These are phyloP conservation scores for Epinephelus malabaricus DNA, from an alignment of 2,797 vertebrate species.

Conservation along the genomic window DNA sequence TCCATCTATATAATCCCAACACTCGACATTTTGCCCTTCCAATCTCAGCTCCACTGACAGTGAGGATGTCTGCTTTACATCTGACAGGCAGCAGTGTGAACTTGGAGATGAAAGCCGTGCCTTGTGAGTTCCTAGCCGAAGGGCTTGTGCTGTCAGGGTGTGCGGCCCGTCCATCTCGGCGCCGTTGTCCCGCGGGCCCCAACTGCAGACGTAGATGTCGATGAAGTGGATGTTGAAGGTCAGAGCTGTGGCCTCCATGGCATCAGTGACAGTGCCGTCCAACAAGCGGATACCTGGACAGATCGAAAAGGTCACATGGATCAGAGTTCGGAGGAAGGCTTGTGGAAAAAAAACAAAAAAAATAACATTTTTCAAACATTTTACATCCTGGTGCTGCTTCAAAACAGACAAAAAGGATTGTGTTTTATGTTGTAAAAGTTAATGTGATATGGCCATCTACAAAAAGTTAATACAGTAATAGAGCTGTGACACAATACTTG, in stretches of 20 bases:
- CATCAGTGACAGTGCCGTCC: slow-evolving; percentile 73
- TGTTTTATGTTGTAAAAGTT: background rate
- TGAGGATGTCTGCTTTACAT: slow-evolving; percentile 41
- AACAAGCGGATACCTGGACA: slow-evolving; percentile 76
- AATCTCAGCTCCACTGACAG: slow-evolving; percentile 35
- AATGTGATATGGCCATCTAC: background rate
- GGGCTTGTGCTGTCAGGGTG: slow-evolving; percentile 69
- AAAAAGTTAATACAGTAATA: background rate
- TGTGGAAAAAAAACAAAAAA: background rate
- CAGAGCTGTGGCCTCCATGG: slow-evolving; percentile 81
- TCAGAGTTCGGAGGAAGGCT: slow-evolving; percentile 45
- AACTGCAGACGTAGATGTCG: slow-evolving; percentile 80
- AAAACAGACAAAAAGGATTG: background rate
- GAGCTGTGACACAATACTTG: background rate
- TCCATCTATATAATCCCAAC: background rate
- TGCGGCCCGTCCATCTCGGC: slow-evolving; percentile 77
- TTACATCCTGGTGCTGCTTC: background rate
- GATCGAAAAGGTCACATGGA: slow-evolving; percentile 51
- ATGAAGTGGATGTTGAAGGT: slow-evolving; percentile 82
- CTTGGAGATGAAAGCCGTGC: slow-evolving; percentile 66
- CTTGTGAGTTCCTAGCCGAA: slow-evolving; percentile 72
- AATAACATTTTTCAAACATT: background rate
- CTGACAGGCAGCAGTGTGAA: slow-evolving; percentile 54
- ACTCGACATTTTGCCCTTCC: slow-evolving; percentile 18
- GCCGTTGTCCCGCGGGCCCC: slow-evolving; percentile 77